Evolutionary conservation across 2,888 invertebrate genomes (phyloP).

Genomic region (Caenorhabditis virilis): DNA sequence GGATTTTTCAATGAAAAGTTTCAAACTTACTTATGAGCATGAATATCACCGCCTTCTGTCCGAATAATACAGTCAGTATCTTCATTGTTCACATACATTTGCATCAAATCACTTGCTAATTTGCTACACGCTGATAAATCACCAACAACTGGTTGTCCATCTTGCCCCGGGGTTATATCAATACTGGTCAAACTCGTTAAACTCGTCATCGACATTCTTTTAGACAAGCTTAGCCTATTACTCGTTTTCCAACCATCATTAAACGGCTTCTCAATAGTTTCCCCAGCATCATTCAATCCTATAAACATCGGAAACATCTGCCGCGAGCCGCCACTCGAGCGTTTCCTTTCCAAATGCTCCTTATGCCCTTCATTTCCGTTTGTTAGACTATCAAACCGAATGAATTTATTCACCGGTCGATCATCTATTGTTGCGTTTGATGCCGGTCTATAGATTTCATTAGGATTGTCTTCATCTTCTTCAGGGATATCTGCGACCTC

Average conservation of each 20-base stretch:
- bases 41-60: conserved; percentile 82
- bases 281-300: conserved; percentile 46
- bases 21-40: conserved; percentile 82
- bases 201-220: conserved; percentile 62
- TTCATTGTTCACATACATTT: conserved; percentile 89
- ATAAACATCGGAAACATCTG: conserved; percentile 66
- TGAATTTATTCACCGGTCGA: conserved; percentile 47
- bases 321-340: conserved; percentile 32
- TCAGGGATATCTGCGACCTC: conserved; percentile 51
- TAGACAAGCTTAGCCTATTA: conserved; percentile 38
- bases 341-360: conserved; percentile 25
- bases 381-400: conserved; percentile 49
- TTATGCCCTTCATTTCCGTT: conserved; percentile 18
- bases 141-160: conserved; percentile 21
- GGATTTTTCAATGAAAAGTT: conserved; percentile 8
- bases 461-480: conserved; percentile 40
- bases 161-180: conserved; percentile 50
- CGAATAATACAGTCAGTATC: conserved; percentile 83
- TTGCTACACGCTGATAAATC: conserved; percentile 72
- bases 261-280: conserved; percentile 18
- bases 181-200: conserved; percentile 64
- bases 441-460: conserved; percentile 2
- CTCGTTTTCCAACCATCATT: conserved; percentile 7
- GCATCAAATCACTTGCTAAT: conserved; percentile 83
- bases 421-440: neutral